Evolutionary conservation across 2,888 invertebrate species (phyloP).

Genomic region (Ochropleura plecta): DNA sequence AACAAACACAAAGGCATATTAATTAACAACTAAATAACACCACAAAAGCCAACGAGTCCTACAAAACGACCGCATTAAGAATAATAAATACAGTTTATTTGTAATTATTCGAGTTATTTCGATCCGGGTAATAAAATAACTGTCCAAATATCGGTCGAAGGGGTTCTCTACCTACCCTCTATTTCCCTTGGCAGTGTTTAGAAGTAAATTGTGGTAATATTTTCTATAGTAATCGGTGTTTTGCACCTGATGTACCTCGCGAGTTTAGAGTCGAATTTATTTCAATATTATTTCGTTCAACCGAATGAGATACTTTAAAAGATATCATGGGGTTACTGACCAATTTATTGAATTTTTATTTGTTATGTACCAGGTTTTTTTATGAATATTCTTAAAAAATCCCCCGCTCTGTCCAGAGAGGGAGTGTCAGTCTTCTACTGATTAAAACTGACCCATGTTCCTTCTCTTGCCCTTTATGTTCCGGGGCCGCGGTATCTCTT

Average conservation of each 20-base stretch:
- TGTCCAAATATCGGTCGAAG: constrained; percentile 62
- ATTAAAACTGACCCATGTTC: too few species aligned
- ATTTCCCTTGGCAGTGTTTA: constrained; percentile 73
- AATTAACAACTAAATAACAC: constrained; percentile 42
- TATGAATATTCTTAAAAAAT: background rate
- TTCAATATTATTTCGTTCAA: constrained; percentile 49
- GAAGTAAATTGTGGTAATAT: constrained; percentile 72
- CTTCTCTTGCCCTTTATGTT: too few species aligned
- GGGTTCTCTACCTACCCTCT: constrained; percentile 53
- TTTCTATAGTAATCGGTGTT: constrained; percentile 72
- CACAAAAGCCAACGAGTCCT: constrained; percentile 42
- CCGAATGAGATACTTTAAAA: constrained; percentile 47
- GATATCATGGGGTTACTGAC: constrained; percentile 25
- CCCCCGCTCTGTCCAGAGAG: too few species aligned
- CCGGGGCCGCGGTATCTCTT: too few species aligned
- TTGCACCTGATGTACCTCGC: constrained; percentile 71
- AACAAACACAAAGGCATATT: constrained; percentile 15
- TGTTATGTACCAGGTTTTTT: background rate
- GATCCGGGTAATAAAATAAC: constrained; percentile 61
- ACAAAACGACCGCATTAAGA: constrained; percentile 54
- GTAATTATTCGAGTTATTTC: constrained; percentile 54
- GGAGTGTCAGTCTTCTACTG: too few species aligned
- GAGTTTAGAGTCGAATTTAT: constrained; percentile 52
- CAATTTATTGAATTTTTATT: constrained; percentile 20
- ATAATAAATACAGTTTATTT: constrained; percentile 63